phyloP scores from a whole-genome alignment of 1,140 invertebrate genomes.

The Metopolophium dirhodum region DNA sequence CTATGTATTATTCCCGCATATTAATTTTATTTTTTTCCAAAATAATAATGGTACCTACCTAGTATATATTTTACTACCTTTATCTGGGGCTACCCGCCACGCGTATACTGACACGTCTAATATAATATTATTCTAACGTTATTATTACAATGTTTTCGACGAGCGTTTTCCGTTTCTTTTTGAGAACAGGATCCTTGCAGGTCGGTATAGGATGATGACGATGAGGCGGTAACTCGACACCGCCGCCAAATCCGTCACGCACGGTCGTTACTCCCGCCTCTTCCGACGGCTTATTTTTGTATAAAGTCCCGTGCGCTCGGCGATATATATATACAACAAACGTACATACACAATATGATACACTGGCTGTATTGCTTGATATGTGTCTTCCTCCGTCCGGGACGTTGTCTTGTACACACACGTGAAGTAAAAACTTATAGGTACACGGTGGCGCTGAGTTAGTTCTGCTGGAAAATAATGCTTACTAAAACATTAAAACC shows the following conservation, averaged over 20 bases:
- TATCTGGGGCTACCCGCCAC: background rate
- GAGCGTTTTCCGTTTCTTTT: background rate
- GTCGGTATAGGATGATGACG: background rate
- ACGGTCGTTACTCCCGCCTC: background rate
- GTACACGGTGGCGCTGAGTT: background rate
- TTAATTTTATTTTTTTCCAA: slow-evolving; percentile 6
- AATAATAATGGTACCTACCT: background rate
- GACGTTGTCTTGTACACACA: background rate
- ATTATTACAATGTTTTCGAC: background rate
- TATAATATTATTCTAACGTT: background rate
- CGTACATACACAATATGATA: background rate
- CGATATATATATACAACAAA: background rate
- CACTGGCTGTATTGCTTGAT: background rate
- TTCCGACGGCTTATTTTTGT: background rate
- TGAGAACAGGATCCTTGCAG: background rate
- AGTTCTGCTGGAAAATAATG: background rate
- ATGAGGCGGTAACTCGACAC: background rate
- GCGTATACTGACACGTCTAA: background rate
- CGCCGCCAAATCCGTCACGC: background rate
- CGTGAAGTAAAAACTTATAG: background rate
- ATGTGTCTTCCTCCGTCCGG: background rate
- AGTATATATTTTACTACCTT: background rate
- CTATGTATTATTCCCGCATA: background rate
- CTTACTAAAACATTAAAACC: background rate
- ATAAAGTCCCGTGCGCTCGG: background rate